phyloP scores from a whole-genome alignment of 2,888 invertebrate genomes.

The Xanthostigma xanthostigma region DNA sequence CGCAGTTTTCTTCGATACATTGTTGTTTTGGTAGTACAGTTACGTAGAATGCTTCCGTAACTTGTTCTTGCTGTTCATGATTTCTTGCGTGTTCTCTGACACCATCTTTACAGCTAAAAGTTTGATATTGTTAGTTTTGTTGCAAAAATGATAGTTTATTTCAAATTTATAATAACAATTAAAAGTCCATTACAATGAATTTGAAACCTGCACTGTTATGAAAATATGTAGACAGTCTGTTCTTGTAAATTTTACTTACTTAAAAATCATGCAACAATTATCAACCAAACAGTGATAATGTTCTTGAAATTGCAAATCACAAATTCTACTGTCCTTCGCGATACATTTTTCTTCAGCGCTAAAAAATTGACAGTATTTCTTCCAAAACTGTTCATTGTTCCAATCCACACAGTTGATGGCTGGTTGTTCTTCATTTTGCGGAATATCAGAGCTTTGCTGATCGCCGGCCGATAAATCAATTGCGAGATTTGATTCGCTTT shows the following conservation, averaged over 20 bases:
- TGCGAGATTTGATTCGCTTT: slow-evolving; percentile 20
- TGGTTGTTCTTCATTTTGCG: background rate
- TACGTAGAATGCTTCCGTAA: slow-evolving; percentile 61
- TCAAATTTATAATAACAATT: no score
- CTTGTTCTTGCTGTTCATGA: slow-evolving; percentile 77
- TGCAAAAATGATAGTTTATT: background rate
- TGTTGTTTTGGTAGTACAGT: slow-evolving; percentile 45
- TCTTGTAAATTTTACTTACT: slow-evolving; percentile 27
- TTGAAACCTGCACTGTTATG: background rate
- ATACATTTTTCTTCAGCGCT: slow-evolving; percentile 23
- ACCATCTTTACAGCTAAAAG: slow-evolving; percentile 41
- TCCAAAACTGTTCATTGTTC: slow-evolving; percentile 38
- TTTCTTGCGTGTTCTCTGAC: slow-evolving; percentile 77
- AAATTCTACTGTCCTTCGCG: slow-evolving; percentile 19
- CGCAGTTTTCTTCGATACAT: slow-evolving; percentile 51
- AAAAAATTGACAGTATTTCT: slow-evolving; percentile 36
- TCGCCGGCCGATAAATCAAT: background rate
- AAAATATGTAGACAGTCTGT: no score
- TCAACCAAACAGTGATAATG: slow-evolving; percentile 79
- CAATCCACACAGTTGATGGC: slow-evolving; percentile 8
- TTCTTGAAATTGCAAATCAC: slow-evolving; percentile 54
- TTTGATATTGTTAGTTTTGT: no score
- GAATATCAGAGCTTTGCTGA: background rate
- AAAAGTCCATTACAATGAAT: no score
- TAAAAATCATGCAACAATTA: slow-evolving; percentile 56